Conservation (phyloP, 2,888 invertebrate genomes). For the Ectropis crepuscularia region DNA sequence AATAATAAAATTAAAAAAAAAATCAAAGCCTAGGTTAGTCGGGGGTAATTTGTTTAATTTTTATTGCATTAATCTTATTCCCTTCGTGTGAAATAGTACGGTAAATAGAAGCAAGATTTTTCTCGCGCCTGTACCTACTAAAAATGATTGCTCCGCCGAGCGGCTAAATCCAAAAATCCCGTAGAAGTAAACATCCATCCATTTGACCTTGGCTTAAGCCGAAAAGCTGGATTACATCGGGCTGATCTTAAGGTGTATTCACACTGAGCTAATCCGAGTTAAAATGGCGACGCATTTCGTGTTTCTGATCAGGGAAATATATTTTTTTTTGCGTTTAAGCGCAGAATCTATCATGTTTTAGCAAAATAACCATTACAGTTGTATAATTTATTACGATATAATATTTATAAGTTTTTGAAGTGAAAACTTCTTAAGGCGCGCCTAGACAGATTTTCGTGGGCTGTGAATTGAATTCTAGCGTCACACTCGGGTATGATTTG, state of each 20-base stretch:
- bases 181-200: constrained; percentile 34
- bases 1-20: no score
- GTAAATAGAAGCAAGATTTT: not conserved
- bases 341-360: not conserved
- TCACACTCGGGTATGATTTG: no score
- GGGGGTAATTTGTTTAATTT: no score
- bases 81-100: not conserved
- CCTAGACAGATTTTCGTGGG: no score
- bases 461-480: no score
- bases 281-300: constrained; percentile 22
- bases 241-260: constrained; percentile 33
- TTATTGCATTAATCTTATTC: no score
- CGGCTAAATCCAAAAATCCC: constrained; percentile 33
- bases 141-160: constrained; percentile 27
- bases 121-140: constrained; percentile 19
- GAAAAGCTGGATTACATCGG: constrained; percentile 33
- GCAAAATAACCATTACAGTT: no score
- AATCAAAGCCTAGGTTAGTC: no score
- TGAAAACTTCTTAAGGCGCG: no score
- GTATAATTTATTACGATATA: no score
- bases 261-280: constrained; percentile 28
- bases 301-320: constrained; percentile 12
- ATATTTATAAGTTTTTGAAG: no score
- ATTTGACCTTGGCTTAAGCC: constrained; percentile 33
- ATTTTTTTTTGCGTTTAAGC: not conserved